These are phyloP conservation scores for Chelidonichthys spinosus DNA, from an alignment of 2,797 vertebrate species.

Conservation along the genomic window DNA sequence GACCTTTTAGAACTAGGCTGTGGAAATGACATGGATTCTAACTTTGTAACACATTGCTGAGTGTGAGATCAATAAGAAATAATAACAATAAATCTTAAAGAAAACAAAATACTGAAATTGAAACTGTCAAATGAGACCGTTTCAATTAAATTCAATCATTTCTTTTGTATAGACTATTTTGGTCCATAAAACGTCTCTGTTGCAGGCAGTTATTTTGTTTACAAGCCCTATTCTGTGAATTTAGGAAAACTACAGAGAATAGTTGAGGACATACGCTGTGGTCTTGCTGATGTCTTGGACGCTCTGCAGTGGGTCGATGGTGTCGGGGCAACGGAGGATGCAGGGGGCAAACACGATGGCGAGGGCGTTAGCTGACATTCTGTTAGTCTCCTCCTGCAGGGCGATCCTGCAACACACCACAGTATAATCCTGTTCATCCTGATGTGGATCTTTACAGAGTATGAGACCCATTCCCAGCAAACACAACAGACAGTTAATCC, in stretches of 20 bases:
- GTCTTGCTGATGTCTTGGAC: constrained; percentile 98
- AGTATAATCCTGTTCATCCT: constrained; percentile 18
- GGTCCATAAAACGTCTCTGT: background rate
- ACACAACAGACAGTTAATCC: constrained; percentile 2
- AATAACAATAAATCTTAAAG: background rate
- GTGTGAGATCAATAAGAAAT: background rate
- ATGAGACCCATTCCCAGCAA: background rate
- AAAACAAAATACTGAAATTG: constrained; percentile 7
- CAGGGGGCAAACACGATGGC: constrained; percentile 98
- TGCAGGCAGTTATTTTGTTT: background rate
- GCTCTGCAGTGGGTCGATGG: constrained; percentile 94
- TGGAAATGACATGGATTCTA: too few species aligned
- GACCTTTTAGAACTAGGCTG: too few species aligned
- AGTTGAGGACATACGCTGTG: constrained; percentile 88
- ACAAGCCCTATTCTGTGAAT: background rate
- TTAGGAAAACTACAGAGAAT: too few species aligned
- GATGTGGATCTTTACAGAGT: background rate
- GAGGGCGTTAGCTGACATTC: constrained; percentile 97
- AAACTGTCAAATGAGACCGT: too few species aligned
- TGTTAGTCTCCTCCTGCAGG: constrained; percentile 95
- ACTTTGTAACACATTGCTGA: background rate
- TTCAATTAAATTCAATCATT: too few species aligned
- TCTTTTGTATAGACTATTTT: too few species aligned
- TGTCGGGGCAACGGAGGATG: constrained; percentile 95
- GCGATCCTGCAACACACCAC: constrained; percentile 87